Evolutionary conservation across 2,113 vertebrate genomes (phyloP).

Genomic region (Ceuthmochares aereus): DNA sequence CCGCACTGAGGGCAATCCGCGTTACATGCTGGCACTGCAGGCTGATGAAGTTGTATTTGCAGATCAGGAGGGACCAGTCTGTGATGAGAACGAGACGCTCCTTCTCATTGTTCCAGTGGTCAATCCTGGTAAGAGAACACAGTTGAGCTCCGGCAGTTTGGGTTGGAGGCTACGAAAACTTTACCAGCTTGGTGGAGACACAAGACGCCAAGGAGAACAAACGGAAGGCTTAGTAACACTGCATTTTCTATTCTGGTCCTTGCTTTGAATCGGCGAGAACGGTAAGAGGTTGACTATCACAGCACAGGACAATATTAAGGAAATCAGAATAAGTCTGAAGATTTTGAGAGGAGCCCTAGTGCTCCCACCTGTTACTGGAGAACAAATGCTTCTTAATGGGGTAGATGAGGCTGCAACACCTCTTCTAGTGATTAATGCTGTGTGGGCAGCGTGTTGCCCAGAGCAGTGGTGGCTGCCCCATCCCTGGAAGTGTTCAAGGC

Average conservation of each 20-base stretch:
- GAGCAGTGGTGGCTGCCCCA: too few species aligned
- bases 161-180: neutral
- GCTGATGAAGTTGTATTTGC: conserved; percentile 97
- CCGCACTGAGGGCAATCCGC: conserved; percentile 84
- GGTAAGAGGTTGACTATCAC: neutral
- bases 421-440: neutral
- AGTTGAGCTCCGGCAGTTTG: accelerated
- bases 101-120: conserved; percentile 98
- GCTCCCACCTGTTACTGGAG: neutral
- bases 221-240: neutral
- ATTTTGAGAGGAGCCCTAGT: neutral
- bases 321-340: neutral
- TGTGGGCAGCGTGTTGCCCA: neutral
- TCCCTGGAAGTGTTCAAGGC: too few species aligned
- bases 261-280: neutral
- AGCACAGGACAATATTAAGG: too few species aligned
- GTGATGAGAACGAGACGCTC: conserved; percentile 93
- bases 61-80: conserved; percentile 91
- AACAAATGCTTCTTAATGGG: neutral
- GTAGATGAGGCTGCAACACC: neutral
- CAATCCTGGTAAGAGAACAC: conserved; percentile 76
- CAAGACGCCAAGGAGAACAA: neutral
- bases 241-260: neutral
- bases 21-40: conserved; percentile 93
- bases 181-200: accelerated